Conservation (phyloP, 2,113 vertebrate genomes). For the Oreamnos americanus region DNA sequence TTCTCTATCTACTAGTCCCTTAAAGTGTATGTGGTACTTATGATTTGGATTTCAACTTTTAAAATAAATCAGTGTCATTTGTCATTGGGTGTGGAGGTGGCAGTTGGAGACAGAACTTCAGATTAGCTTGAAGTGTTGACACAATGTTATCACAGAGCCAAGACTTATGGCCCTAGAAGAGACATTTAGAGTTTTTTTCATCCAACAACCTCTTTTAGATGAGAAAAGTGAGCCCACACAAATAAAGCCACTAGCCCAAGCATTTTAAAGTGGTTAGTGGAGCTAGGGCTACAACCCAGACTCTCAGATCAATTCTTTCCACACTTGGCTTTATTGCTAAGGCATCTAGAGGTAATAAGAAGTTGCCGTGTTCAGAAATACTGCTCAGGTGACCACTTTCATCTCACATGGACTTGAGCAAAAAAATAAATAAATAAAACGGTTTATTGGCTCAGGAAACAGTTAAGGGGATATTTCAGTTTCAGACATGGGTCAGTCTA, state of each 20-base stretch:
- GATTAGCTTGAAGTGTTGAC: constrained; percentile 64
- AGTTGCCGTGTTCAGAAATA: neutral
- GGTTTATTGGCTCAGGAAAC: neutral
- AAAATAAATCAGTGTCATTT: constrained; percentile 37
- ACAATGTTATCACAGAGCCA: constrained; percentile 40
- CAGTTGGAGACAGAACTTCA: constrained; percentile 49
- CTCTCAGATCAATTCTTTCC: neutral
- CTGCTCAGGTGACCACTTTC: neutral
- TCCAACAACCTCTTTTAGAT: neutral
- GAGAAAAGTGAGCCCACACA: neutral
- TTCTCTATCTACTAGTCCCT: neutral
- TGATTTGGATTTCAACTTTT: constrained; percentile 43
- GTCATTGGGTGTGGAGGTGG: constrained; percentile 14
- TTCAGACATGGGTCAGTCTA: neutral
- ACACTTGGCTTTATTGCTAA: neutral
- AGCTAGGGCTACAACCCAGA: neutral
- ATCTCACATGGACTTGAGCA: neutral
- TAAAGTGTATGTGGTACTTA: neutral
- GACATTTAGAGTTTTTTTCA: constrained; percentile 23
- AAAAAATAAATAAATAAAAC: neutral
- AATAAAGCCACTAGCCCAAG: neutral
- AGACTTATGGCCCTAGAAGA: constrained; percentile 20
- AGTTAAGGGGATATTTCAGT: neutral
- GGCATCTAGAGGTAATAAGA: neutral
- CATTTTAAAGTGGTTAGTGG: neutral